Percentiles rank a stretch among this genome's conserved stretches.
Conservation (phyloP, 2,888 invertebrate species). For the Caenorhabditis sp. region DNA sequence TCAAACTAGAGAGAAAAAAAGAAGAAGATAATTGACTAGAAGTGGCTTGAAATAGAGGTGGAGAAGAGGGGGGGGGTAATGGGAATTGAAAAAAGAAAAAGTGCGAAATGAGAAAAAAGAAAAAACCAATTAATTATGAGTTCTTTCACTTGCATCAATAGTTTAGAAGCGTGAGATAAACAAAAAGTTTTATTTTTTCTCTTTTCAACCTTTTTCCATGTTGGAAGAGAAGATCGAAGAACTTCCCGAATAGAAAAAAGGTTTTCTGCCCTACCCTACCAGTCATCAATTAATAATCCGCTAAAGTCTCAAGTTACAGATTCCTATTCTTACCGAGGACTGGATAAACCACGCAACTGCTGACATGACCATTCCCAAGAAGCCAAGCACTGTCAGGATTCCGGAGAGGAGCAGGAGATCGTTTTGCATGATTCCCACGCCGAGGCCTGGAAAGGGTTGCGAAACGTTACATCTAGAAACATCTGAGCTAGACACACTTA, state of each 20-base stretch:
- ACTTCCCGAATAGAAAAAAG: not conserved
- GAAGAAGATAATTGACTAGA: conserved; percentile 20
- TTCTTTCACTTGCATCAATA: conserved; percentile 39
- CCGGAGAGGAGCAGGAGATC: conserved; percentile 69
- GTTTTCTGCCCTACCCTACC: conserved; percentile 42
- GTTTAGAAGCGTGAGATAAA: conserved; percentile 52
- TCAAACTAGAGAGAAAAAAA: not conserved
- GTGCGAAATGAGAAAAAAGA: not conserved
- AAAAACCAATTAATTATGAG: conserved; percentile 44
- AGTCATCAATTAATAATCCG: conserved; percentile 45
- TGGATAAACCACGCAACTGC: conserved; percentile 69
- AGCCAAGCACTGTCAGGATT: conserved; percentile 65
- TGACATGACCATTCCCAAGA: conserved; percentile 71
- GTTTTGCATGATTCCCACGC: conserved; percentile 66
- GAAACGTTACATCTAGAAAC: not conserved
- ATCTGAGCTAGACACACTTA: conserved; percentile 31
- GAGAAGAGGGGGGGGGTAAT: too few species aligned
- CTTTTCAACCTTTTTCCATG: conserved; percentile 5
- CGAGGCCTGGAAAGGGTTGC: conserved; percentile 58
- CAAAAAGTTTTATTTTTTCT: too few species aligned
- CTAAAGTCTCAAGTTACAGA: conserved; percentile 44
- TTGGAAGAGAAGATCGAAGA: conserved; percentile 11
- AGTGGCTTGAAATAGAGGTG: not conserved
- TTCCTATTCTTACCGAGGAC: conserved; percentile 66
- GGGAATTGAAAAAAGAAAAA: not conserved